A percentile compares a stretch with the other conserved stretches of the same genome.
These are phyloP conservation scores for Drosophila sucinea DNA, from an alignment of 1,140 invertebrate species.

Conservation along the genomic window DNA sequence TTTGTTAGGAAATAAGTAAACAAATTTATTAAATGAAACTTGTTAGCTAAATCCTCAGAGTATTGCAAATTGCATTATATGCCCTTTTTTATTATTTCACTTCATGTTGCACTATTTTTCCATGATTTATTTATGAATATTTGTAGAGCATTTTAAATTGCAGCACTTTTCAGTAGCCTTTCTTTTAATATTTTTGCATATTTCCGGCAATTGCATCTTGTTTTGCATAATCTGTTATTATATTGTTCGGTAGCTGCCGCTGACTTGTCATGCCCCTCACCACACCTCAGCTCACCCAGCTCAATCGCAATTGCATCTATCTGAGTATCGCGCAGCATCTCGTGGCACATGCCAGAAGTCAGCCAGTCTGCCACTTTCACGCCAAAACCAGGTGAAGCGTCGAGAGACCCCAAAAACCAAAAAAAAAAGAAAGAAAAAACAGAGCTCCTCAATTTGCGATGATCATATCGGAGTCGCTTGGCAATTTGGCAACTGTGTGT, in stretches of 20 bases:
- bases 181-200: background rate
- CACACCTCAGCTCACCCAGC: no score
- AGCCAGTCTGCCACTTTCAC: constrained; percentile 5
- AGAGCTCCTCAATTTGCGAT: background rate
- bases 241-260: background rate
- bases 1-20: no score
- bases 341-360: background rate
- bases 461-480: constrained; percentile 22
- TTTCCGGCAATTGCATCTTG: background rate
- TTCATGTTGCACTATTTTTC: background rate
- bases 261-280: background rate
- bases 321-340: background rate
- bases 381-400: constrained; percentile 2
- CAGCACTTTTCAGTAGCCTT: background rate
- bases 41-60: no score
- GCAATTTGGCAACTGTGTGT: constrained; percentile 7
- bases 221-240: background rate
- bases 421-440: background rate
- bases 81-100: no score
- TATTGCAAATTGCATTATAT: no score
- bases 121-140: background rate
- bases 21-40: no score
- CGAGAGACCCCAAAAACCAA: constrained; percentile 1
- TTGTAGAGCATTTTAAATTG: background rate
- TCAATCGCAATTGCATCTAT: background rate